A percentile compares a stretch with the other conserved stretches of the same genome.
These are phyloP conservation scores for Thalpophila matura DNA, from an alignment of 2,888 invertebrate genomes.

Conservation along the genomic window DNA sequence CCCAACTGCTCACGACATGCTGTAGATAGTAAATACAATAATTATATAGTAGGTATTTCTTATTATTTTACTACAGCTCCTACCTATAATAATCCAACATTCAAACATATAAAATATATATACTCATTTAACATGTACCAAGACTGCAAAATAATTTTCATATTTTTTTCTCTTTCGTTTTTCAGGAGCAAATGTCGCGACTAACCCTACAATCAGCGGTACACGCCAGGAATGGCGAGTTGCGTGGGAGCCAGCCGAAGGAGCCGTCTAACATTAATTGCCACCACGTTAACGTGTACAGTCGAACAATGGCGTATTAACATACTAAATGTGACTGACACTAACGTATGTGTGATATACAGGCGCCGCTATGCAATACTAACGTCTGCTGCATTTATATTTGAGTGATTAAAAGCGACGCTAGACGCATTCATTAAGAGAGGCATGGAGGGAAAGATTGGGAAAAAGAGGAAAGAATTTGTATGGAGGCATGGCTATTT, in stretches of 20 bases:
- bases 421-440: conserved; percentile 14
- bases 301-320: conserved; percentile 68
- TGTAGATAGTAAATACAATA: too few relatives aligned
- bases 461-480: not conserved
- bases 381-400: conserved; percentile 48
- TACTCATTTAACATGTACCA: too few relatives aligned
- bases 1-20: too few relatives aligned
- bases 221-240: conserved; percentile 60
- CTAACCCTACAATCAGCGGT: conserved; percentile 33
- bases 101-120: too few relatives aligned
- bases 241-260: conserved; percentile 55
- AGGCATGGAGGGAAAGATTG: not conserved
- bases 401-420: conserved; percentile 32
- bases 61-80: too few relatives aligned
- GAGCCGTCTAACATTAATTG: conserved; percentile 60
- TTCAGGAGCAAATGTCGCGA: not conserved
- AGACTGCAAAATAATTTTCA: too few relatives aligned
- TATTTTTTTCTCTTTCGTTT: not conserved
- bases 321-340: conserved; percentile 59
- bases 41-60: too few relatives aligned
- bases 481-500: not conserved
- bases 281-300: conserved; percentile 62
- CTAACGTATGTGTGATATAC: conserved; percentile 54
- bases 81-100: too few relatives aligned
- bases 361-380: conserved; percentile 26